A percentile compares a stretch with the other conserved stretches of the same genome.
Evolutionary conservation across 2,113 vertebrate species (phyloP).

Genomic region (Corythornis vintsioides): DNA sequence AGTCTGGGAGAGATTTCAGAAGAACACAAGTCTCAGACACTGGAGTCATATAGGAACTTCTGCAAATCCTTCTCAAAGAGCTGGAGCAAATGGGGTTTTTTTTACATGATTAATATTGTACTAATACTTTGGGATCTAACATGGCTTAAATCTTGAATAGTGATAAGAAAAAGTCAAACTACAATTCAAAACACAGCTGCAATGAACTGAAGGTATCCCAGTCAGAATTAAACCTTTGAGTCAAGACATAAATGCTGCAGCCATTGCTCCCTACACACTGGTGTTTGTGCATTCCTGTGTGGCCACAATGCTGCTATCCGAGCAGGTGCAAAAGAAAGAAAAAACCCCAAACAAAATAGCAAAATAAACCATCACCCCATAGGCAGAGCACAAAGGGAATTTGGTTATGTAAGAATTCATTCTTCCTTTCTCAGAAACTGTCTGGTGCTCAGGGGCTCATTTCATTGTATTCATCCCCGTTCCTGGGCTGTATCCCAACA

Average conservation of each 20-base stretch:
- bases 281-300: neutral
- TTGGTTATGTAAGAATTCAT: neutral
- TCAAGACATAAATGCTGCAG: neutral
- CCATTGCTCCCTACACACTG: accelerated
- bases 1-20: neutral
- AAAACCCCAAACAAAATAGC: neutral
- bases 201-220: neutral
- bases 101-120: neutral
- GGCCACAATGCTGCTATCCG: neutral
- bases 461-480: neutral
- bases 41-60: neutral
- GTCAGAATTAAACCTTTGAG: neutral
- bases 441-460: slow-evolving; percentile 7
- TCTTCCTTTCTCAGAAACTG: neutral
- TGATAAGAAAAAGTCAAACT: neutral
- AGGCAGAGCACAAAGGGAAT: neutral
- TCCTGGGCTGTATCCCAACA: slow-evolving; percentile 25
- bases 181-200: neutral
- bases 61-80: neutral
- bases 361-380: neutral
- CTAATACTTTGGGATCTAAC: neutral
- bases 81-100: neutral
- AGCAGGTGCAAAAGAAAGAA: neutral
- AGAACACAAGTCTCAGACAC: neutral
- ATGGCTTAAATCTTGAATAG: neutral